Conservation (phyloP, 2,888 invertebrate species). For the Nephrotoma appendiculata region DNA sequence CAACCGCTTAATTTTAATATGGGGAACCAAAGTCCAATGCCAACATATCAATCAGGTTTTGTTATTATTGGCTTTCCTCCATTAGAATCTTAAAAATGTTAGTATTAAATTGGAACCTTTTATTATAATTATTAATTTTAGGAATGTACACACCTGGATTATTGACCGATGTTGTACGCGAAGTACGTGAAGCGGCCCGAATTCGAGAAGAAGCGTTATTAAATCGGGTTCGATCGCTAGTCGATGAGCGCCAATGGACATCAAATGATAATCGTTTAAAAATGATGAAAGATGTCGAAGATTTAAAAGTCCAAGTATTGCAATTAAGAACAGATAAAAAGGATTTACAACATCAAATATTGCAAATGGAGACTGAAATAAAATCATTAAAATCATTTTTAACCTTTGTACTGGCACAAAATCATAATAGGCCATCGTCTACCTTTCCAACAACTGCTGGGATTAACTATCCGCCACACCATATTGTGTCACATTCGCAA, state of each 20-base stretch:
- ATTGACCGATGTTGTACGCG: slow-evolving; percentile 54
- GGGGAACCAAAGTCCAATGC: slow-evolving; percentile 34
- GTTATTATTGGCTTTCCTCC: background rate
- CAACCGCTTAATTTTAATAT: slow-evolving; percentile 33
- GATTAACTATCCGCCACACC: background rate
- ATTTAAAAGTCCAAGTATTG: slow-evolving; percentile 40
- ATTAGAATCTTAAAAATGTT: background rate
- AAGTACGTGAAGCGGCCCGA: slow-evolving; percentile 57
- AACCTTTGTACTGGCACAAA: slow-evolving; percentile 17
- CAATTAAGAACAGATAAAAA: slow-evolving; percentile 47
- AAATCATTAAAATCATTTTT: slow-evolving; percentile 33
- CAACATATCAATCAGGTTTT: slow-evolving; percentile 34
- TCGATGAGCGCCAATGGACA: slow-evolving; percentile 32
- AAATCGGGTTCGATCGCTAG: slow-evolving; percentile 31
- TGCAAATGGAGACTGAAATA: slow-evolving; percentile 52
- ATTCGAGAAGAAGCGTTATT: slow-evolving; percentile 56
- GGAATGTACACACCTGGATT: slow-evolving; percentile 53
- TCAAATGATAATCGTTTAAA: slow-evolving; percentile 29
- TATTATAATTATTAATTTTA: slow-evolving; percentile 11
- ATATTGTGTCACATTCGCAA: background rate
- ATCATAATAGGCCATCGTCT: background rate
- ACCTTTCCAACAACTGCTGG: background rate
- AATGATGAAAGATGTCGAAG: slow-evolving; percentile 30
- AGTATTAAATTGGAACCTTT: background rate
- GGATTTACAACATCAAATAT: slow-evolving; percentile 49